Percentiles rank a stretch among this genome's conserved stretches.
Conservation (phyloP, 2,113 vertebrate genomes). For the Tringa solitaria region DNA sequence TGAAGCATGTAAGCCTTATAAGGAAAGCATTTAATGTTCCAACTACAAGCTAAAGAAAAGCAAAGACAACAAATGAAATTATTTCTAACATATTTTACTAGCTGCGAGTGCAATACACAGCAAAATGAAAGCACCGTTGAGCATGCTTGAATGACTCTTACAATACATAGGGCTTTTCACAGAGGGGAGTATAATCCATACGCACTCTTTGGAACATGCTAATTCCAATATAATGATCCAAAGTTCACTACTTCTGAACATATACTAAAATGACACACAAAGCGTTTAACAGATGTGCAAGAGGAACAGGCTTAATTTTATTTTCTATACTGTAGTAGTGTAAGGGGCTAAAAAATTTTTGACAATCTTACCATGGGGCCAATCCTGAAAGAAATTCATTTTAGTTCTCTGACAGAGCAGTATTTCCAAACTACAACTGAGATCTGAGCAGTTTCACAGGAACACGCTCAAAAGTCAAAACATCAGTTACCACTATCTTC, state of each 20-base stretch:
- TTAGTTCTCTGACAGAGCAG: not conserved
- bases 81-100: constrained; percentile 44
- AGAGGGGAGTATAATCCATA: not conserved
- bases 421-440: not conserved
- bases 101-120: not conserved
- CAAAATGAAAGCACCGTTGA: not conserved
- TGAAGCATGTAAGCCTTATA: constrained; percentile 59
- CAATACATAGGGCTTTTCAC: not conserved
- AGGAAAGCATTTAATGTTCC: constrained; percentile 16
- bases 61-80: constrained; percentile 47
- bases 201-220: not conserved
- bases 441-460: constrained; percentile 18
- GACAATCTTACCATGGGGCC: not conserved
- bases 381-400: not conserved
- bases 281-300: not conserved
- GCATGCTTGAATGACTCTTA: not conserved
- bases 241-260: not conserved
- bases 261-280: not conserved
- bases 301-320: not conserved
- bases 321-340: not conserved
- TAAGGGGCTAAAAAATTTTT: not conserved
- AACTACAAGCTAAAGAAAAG: constrained; percentile 42
- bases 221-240: not conserved
- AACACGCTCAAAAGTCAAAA: constrained; percentile 17
- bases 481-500: not conserved